Conservation (phyloP, 2,797 vertebrate species). For the Hoplostethus mediterraneus region DNA sequence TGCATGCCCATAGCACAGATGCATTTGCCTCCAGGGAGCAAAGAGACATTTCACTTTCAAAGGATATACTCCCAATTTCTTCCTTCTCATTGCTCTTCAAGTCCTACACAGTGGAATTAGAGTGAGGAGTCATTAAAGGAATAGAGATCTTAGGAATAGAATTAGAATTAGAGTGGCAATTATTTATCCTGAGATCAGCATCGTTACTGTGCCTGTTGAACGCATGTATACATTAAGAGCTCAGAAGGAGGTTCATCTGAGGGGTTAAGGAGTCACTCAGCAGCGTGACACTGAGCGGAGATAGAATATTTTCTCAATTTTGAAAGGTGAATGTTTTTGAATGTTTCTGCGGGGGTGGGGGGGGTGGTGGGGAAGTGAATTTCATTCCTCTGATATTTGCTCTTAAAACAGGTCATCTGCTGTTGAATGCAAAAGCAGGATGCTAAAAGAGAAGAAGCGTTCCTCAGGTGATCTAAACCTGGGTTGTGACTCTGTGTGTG, state of each 20-base stretch:
- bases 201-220: constrained; percentile 66
- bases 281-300: constrained; percentile 31
- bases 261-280: constrained; percentile 48
- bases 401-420: constrained; percentile 20
- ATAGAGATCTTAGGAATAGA: too few relatives aligned
- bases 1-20: constrained; percentile 60
- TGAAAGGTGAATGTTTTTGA: not conserved
- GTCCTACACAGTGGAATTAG: constrained; percentile 47
- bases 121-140: constrained; percentile 58
- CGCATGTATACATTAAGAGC: constrained; percentile 63
- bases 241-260: constrained; percentile 28
- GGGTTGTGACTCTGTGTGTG: constrained; percentile 31
- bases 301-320: constrained; percentile 27
- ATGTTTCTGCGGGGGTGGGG: too few relatives aligned
- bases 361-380: not conserved
- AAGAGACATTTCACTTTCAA: constrained; percentile 70
- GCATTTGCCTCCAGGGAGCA: constrained; percentile 64
- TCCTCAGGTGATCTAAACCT: constrained; percentile 49
- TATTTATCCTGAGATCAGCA: constrained; percentile 73
- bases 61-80: constrained; percentile 55
- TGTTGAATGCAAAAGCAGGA: constrained; percentile 2
- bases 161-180: constrained; percentile 58
- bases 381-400: constrained; percentile 1
- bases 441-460: constrained; percentile 22
- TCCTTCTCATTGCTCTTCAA: constrained; percentile 50